Base-by-base conservation (phyloP, 2,113 vertebrate genomes). In the Oryctolagus cuniculus region DNA sequence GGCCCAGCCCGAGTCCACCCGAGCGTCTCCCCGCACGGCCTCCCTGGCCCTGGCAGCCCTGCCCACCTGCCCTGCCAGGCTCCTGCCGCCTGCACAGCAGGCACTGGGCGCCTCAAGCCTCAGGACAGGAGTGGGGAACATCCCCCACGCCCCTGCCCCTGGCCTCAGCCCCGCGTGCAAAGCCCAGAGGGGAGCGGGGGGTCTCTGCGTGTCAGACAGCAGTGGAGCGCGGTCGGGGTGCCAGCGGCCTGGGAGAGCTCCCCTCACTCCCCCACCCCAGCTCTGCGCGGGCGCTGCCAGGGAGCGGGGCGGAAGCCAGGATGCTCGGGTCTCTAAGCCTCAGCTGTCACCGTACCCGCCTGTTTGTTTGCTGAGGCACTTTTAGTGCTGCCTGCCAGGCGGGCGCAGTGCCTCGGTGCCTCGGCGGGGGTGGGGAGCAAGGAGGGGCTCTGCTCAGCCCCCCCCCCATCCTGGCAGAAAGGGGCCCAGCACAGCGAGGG, bases 291-390 rank as follows among this genome's bases (percentile, higher is more conserved):
- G 74, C 69, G n/a, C 82, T 72, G 67, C n/a, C 94, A 90, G 69
- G 78, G 53, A 72, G 63, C 36, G 5, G 94, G 93, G 92, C 0
- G 0, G 66, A 25, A 70, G 83, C 92, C 95, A 96, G 86, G 31
- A 44, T 0, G 3, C 67, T 69, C 92, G 63, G 91, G 93, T 92
- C 90, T 51, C 17, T 96, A 96, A 97, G 95, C 95, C 75, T 49
- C 85, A 85, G 96, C 95, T 97, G 96, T 96, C 93, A 73, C 90
- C 74, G 51, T 34, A 82, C 77, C 92, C 29, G 16, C 86, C 94
- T 97, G 78, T 96, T 96, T 96, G 70, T 97, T 91, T 95, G 74
- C 81, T 49, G 34, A 38, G 91, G 73, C 77, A 87, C 94, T 51
- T 84, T 93, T 11, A 38, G 81, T 91, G 69, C 78, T 67, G 17